Conservation (phyloP, 2,113 vertebrate species). For the Gnathonemus echidnorhynchus region DNA sequence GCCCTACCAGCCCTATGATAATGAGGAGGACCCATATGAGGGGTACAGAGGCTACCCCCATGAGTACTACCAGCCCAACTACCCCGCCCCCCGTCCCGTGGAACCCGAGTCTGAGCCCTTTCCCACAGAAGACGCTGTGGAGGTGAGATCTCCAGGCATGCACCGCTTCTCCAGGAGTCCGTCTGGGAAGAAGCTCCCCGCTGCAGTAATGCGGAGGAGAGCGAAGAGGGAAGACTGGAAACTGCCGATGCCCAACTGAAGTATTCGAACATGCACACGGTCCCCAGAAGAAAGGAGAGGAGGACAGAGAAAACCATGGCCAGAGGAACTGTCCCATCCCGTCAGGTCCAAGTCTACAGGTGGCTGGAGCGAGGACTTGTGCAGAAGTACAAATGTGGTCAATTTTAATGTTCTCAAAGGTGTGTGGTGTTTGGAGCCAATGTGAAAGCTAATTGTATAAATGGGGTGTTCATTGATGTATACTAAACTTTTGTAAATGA, state of each 20-base stretch:
- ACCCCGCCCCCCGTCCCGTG: constrained; percentile 69
- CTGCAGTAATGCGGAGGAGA: not conserved
- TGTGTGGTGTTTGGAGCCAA: constrained; percentile 8
- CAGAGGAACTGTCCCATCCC: not conserved
- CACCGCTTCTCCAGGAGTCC: constrained; percentile 56
- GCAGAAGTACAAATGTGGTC: not conserved
- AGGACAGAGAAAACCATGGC: not conserved
- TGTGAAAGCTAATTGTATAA: constrained; percentile 19
- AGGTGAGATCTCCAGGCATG: constrained; percentile 70
- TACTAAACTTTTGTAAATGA: constrained; percentile 19
- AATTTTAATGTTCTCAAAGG: not conserved
- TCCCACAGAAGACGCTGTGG: constrained; percentile 57
- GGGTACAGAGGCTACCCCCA: constrained; percentile 60
- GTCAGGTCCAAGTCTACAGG: not conserved
- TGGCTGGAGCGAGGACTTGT: not conserved
- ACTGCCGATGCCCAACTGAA: not conserved
- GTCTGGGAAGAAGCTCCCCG: constrained; percentile 28
- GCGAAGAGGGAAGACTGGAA: constrained; percentile 23
- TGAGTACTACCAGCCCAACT: constrained; percentile 70
- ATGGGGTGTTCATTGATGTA: constrained; percentile 11
- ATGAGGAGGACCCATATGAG: constrained; percentile 59
- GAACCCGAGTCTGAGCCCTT: constrained; percentile 73
- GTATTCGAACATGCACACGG: not conserved
- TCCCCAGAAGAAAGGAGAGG: not conserved
- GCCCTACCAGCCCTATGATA: constrained; percentile 70